These are phyloP conservation scores for Cactoblastis cactorum DNA, from an alignment of 2,888 invertebrate species.

Conservation along the genomic window DNA sequence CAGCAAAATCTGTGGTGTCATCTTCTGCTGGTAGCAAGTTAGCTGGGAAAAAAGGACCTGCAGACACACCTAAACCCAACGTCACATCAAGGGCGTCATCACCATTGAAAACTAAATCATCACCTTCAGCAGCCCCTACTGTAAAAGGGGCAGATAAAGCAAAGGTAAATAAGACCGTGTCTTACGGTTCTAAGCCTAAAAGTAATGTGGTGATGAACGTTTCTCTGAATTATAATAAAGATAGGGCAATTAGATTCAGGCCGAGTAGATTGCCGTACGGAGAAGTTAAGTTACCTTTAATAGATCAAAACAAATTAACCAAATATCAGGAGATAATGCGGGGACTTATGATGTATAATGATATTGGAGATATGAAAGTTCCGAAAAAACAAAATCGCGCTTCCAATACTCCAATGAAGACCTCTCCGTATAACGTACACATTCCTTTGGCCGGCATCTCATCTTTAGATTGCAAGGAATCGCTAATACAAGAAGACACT, in stretches of 20 bases:
- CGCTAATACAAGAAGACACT: background rate
- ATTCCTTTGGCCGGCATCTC: slow-evolving; percentile 15
- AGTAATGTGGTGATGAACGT: slow-evolving; percentile 48
- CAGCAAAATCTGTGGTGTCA: slow-evolving; percentile 34
- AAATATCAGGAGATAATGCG: slow-evolving; percentile 63
- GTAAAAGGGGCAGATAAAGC: slow-evolving; percentile 28
- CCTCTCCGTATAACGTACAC: slow-evolving; percentile 28
- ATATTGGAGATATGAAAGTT: slow-evolving; percentile 42
- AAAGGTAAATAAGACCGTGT: slow-evolving; percentile 18
- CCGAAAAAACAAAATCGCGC: slow-evolving; percentile 55
- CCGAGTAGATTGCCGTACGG: slow-evolving; percentile 22
- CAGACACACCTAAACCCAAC: slow-evolving; percentile 24
- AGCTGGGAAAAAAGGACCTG: slow-evolving; percentile 21
- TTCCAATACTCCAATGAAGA: slow-evolving; percentile 47
- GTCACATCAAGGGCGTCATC: background rate
- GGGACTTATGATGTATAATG: slow-evolving; percentile 48
- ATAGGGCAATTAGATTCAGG: slow-evolving; percentile 19
- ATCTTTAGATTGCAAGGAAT: slow-evolving; percentile 16
- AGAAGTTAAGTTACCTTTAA: slow-evolving; percentile 35
- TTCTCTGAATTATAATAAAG: slow-evolving; percentile 38
- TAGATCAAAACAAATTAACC: slow-evolving; percentile 43
- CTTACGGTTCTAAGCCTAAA: slow-evolving; percentile 29
- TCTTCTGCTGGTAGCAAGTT: slow-evolving; percentile 30
- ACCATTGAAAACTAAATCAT: slow-evolving; percentile 23
- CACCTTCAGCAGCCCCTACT: background rate